Evolutionary conservation across 2,888 invertebrate species (phyloP), one percentile per base, ranked within the genome.

Genomic region (Plagodis dolabraria): DNA sequence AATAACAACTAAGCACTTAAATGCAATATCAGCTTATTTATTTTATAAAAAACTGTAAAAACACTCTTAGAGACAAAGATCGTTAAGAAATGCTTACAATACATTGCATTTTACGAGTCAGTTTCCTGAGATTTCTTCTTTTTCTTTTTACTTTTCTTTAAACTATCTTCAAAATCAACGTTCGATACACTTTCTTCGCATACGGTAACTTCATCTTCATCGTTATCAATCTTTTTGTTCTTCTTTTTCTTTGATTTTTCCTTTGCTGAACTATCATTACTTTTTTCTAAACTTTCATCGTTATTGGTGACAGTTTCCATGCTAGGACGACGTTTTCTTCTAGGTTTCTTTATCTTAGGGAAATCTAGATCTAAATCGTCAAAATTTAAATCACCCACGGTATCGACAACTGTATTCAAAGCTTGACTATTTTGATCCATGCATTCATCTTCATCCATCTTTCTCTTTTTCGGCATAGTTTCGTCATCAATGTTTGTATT

Each of bases 171-270:
- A 7, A 48, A 49, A 12, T 53, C 53, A 6, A 36, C 10, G 10
- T 44, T 47, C 2, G 5, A 35, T 8, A 35, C 33, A 46, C 53
- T 36, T 49, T 45, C 33, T 11, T 49, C 44, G 36, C 7, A 6
- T 46, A 33, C 4, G 8, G 7, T 12, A 43, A 51, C 48, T 44
- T 57, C 40, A 47, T 9, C 6, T 44, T 8, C 36, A 11, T 42
- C 33, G 5, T 53, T 53, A 8, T 9, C n/a, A 2, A 48, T 42
- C 52, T 63, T 56, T 7, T 1, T 51, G 5, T 53, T 52, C 43
- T 57, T 60, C 22, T 50, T 59, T 45, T 62, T 65, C 53, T 63
- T 60, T 47, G 38, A 40, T 42, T 59, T 59, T 5, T 11, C 12
- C 34, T 47, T 50, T 22, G 33, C 10, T 7, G 22, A 8, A 38